These are phyloP conservation scores for Lutjanus erythropterus DNA, from an alignment of 2,113 vertebrate genomes.

Conservation along the genomic window DNA sequence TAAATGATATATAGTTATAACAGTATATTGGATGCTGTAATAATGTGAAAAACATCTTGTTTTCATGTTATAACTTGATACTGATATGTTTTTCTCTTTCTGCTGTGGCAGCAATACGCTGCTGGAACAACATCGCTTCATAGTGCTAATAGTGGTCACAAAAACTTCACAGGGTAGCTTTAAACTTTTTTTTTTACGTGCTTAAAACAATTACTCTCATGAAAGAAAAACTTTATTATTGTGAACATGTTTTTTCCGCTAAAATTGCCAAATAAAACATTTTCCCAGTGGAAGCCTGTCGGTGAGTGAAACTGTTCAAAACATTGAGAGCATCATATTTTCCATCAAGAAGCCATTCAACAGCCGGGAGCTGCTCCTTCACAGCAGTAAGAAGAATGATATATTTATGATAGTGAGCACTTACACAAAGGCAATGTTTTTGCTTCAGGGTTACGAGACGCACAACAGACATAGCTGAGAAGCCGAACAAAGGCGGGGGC, in stretches of 20 bases:
- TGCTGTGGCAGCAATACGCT: no score
- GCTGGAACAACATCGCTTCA: no score
- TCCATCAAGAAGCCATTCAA: background rate
- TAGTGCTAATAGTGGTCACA: background rate
- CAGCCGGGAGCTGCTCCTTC: background rate
- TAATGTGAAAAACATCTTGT: no score
- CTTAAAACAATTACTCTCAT: background rate
- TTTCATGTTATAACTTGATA: no score
- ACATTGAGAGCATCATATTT: background rate
- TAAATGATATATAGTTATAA: no score
- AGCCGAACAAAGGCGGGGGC: constrained; percentile 62
- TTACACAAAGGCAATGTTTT: constrained; percentile 59
- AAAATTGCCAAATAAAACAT: constrained; percentile 38
- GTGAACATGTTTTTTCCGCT: background rate
- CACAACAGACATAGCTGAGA: constrained; percentile 46
- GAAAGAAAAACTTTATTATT: constrained; percentile 1
- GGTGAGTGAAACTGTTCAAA: background rate
- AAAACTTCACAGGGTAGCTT: background rate
- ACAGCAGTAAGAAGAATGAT: constrained; percentile 18
- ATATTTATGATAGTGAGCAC: constrained; percentile 21
- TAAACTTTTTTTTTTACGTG: background rate
- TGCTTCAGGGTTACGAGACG: constrained; percentile 51
- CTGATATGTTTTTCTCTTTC: no score
- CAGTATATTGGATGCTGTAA: no score
- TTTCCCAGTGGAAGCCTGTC: background rate